Percentiles rank a stretch among this genome's conserved stretches.
phyloP scores from a whole-genome alignment of 2,888 invertebrate species.

The Cataglyphis rosenhaueri region DNA sequence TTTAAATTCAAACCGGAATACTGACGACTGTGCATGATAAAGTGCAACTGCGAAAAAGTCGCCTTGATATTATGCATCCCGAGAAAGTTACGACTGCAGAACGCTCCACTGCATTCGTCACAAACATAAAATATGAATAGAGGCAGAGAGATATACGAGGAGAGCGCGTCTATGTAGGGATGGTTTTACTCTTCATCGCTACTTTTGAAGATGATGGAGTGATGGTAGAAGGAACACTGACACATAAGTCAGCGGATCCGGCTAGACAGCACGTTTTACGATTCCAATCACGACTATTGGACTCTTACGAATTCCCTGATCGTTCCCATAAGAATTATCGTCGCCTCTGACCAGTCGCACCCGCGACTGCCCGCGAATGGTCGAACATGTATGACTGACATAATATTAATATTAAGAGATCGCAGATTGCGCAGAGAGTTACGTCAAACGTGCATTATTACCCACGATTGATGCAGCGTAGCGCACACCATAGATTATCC shows the following conservation, averaged over 20 bases:
- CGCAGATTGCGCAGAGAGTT: conserved; percentile 38
- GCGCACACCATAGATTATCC: not conserved
- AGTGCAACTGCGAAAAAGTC: not conserved
- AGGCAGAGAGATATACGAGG: not conserved
- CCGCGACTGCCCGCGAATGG: conserved; percentile 44
- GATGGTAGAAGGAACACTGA: conserved; percentile 67
- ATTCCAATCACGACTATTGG: conserved; percentile 80
- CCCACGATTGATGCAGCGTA: conserved; percentile 39
- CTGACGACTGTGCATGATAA: not conserved
- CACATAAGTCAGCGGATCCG: conserved; percentile 77
- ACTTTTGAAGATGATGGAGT: conserved; percentile 56
- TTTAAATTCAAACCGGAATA: conserved; percentile 2
- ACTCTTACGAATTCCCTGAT: conserved; percentile 83
- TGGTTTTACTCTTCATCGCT: conserved; percentile 58
- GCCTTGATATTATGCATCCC: not conserved
- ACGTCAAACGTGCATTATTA: conserved; percentile 71
- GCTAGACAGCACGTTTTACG: conserved; percentile 63
- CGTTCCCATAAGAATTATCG: conserved; percentile 79
- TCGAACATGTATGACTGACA: conserved; percentile 69
- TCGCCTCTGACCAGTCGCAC: conserved; percentile 75
- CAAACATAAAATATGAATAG: conserved; percentile 40
- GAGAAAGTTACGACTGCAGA: not conserved
- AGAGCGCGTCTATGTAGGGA: not conserved
- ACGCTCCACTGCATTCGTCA: conserved; percentile 21
- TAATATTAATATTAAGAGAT: conserved; percentile 76